Conservation (phyloP, 2,888 invertebrate species). For the Apotomis capreana region DNA sequence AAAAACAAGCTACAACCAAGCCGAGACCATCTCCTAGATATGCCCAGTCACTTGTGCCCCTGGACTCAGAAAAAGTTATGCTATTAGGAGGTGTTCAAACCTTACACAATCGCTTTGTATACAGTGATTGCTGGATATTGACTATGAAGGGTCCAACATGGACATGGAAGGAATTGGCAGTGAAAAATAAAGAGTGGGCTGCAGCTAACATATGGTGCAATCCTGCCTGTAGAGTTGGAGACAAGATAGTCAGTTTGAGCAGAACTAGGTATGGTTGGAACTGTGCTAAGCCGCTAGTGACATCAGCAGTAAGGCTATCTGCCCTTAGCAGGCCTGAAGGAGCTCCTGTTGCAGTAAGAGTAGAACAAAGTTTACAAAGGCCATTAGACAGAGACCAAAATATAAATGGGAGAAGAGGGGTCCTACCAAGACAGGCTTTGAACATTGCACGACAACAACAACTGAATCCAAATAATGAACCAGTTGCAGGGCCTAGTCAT, state of each 20-base stretch:
- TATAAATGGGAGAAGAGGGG: constrained; percentile 88
- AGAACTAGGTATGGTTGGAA: constrained; percentile 83
- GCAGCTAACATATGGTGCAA: constrained; percentile 97
- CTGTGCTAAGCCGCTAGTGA: constrained; percentile 80
- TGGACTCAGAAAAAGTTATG: constrained; percentile 91
- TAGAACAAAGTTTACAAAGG: constrained; percentile 77
- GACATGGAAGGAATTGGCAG: constrained; percentile 89
- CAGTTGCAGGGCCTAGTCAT: constrained; percentile 77
- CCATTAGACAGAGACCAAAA: constrained; percentile 87
- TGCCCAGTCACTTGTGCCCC: constrained; percentile 94
- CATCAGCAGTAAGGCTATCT: constrained; percentile 80
- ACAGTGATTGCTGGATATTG: constrained; percentile 95
- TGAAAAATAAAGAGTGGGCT: constrained; percentile 90
- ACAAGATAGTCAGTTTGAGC: constrained; percentile 90
- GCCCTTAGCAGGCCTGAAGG: constrained; percentile 69
- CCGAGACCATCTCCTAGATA: constrained; percentile 92
- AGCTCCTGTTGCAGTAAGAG: constrained; percentile 77
- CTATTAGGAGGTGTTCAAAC: constrained; percentile 95
- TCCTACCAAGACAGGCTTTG: constrained; percentile 70
- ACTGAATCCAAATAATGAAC: constrained; percentile 60
- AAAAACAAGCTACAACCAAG: constrained; percentile 87
- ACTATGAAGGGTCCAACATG: constrained; percentile 88
- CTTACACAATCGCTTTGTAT: constrained; percentile 88
- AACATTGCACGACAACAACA: constrained; percentile 57
- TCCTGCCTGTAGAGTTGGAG: constrained; percentile 91